These are phyloP conservation scores for Microtus pennsylvanicus DNA, from an alignment of 2,113 vertebrate species.

Conservation along the genomic window DNA sequence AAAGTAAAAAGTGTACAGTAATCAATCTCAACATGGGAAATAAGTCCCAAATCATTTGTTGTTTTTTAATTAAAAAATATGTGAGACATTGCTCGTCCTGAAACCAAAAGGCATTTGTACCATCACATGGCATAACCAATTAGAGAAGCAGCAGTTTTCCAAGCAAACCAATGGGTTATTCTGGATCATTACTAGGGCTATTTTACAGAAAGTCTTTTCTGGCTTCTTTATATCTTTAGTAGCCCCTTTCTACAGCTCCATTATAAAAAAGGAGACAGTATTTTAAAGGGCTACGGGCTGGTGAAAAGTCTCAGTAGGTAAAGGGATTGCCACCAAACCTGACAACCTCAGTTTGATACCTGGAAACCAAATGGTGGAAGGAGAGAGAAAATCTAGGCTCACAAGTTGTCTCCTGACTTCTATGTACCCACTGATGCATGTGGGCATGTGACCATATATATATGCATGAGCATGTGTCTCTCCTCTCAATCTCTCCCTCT, in stretches of 20 bases:
- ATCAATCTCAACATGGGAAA: not conserved
- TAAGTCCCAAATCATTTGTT: not conserved
- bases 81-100: not conserved
- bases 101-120: conserved; percentile 33
- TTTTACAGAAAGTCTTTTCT: conserved; percentile 28
- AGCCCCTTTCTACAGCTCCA: not conserved
- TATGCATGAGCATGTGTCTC: not conserved
- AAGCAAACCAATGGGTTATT: not conserved
- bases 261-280: not conserved
- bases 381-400: not conserved
- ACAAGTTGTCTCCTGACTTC: not conserved
- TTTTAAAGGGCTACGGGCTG: not conserved
- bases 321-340: not conserved
- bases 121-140: not conserved
- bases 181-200: not conserved
- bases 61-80: conserved; percentile 38
- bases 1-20: not conserved
- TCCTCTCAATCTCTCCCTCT: not conserved
- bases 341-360: not conserved
- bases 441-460: no score
- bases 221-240: not conserved
- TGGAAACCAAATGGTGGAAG: not conserved
- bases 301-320: not conserved
- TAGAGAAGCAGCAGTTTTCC: not conserved
- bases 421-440: not conserved